Evolutionary conservation across 2,113 vertebrate species (phyloP).

Genomic region (Spea multiplicata): DNA sequence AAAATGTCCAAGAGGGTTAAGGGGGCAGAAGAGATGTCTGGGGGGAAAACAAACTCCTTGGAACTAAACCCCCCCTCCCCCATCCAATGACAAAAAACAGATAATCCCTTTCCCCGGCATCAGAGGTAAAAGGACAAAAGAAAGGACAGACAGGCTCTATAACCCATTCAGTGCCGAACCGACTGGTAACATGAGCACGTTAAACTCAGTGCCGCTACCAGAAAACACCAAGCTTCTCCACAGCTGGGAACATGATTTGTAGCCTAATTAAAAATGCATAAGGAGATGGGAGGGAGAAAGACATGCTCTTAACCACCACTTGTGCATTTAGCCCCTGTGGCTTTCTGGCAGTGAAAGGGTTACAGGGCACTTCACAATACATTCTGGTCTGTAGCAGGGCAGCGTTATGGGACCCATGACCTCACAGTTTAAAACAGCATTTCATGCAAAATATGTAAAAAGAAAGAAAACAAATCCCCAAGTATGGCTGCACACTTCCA

Average conservation of each 20-base stretch:
- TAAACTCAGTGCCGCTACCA: slow-evolving; percentile 1
- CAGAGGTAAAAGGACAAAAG: slow-evolving; percentile 46
- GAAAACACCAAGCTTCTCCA: slow-evolving; percentile 17
- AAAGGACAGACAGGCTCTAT: slow-evolving; percentile 22
- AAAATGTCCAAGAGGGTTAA: slow-evolving; percentile 35
- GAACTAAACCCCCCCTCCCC: slow-evolving; percentile 25
- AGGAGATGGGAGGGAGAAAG: slow-evolving; percentile 3
- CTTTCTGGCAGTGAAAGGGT: slow-evolving; percentile 40
- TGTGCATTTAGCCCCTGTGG: slow-evolving; percentile 37
- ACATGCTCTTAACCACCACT: background rate
- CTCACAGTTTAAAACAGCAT: slow-evolving; percentile 28
- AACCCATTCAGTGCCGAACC: background rate
- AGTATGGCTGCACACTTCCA: slow-evolving; percentile 26
- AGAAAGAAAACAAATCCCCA: background rate
- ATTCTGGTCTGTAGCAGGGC: slow-evolving; percentile 38
- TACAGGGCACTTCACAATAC: slow-evolving; percentile 32
- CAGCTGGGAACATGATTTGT: slow-evolving; percentile 24
- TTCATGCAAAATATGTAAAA: background rate
- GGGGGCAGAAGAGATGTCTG: slow-evolving; percentile 41
- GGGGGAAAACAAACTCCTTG: slow-evolving; percentile 29
- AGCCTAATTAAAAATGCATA: slow-evolving; percentile 21
- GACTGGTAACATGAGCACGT: slow-evolving; percentile 13
- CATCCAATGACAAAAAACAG: slow-evolving; percentile 10
- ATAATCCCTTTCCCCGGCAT: slow-evolving; percentile 44
- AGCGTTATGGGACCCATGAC: background rate